Evolutionary conservation across 2,113 vertebrate species (phyloP).

Genomic region (Podiceps cristatus): DNA sequence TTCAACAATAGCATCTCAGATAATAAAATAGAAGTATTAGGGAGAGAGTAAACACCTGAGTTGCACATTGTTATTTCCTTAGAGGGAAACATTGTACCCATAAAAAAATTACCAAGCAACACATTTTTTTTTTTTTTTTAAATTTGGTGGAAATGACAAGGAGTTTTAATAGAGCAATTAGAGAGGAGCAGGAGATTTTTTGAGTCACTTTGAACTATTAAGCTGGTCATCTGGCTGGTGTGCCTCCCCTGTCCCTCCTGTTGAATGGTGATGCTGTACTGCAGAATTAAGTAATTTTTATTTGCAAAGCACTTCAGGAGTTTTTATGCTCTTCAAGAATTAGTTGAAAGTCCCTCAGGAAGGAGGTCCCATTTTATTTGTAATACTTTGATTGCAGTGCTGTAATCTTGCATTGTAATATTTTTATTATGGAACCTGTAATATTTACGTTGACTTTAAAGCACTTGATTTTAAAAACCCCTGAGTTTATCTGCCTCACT

Average conservation of each 20-base stretch:
- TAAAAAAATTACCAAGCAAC: background rate
- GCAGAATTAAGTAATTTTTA: background rate
- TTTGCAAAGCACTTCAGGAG: conserved; percentile 27
- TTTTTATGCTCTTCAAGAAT: background rate
- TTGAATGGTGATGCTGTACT: background rate
- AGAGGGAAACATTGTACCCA: background rate
- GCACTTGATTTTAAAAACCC: conserved; percentile 26
- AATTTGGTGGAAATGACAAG: background rate
- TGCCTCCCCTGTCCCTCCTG: background rate
- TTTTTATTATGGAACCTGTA: background rate
- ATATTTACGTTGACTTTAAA: conserved; percentile 40
- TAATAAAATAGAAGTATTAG: background rate
- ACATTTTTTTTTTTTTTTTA: background rate
- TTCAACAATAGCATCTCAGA: background rate
- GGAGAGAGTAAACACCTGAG: background rate
- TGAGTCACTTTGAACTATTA: background rate
- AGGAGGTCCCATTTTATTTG: background rate
- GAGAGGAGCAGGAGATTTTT: background rate
- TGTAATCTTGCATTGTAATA: background rate
- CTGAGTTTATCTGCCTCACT: conserved; percentile 32
- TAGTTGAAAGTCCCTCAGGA: background rate
- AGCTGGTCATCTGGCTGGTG: background rate
- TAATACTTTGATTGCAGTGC: background rate
- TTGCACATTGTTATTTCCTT: background rate
- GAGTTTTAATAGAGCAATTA: background rate